Evolutionary conservation across 2,888 invertebrate genomes (phyloP), one percentile per base, ranked within the genome.

Genomic region (Epinotia demarniana): DNA sequence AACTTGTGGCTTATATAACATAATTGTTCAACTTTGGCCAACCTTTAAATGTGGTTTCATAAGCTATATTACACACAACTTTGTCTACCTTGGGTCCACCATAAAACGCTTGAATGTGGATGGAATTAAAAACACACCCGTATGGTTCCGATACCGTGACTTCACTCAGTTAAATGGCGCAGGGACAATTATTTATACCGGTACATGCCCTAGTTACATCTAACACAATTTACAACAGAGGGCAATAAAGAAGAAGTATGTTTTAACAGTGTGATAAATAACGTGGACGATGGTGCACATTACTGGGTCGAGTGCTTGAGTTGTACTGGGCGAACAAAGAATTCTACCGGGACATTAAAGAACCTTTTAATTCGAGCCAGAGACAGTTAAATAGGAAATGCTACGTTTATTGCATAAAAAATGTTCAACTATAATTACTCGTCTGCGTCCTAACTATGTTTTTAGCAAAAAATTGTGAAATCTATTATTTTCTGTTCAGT

Each of bases 181-280:
- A 13, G 46, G 43, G 9, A 60, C 27, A 63, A 63, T 19, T 63
- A 63, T 64, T 64, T 64, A 64, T 64, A 46, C 46, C 27, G 62
- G 43, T 27, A 62, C 11, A 9, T 64, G 23, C 11, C 61, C 61
- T 43, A 62, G 46, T 63, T 46, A 33, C n/a, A 61, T n/a, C 33
- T 19, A 16, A 63, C 43, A 13, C 46, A 46, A 19, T 63, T 60
- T 43, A 62, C 62, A 43, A 43, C 62, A 39, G 39, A 62, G 39
- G 39, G 39, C 43, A 62, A 62, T 62, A 62, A 62, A 64, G 53
- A 62, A 62, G 19, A 46, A 46, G 39, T 46, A 18, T 43, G 39
- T 46, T 33, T 33, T 62, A 23, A 64, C 23, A 16, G 63, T 9
- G 62, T 43, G 18, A 16, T 49, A 46, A 46, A 64, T 49, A 64